Conservation (phyloP, 2,888 invertebrate species). For the Hemaris fuciformis region DNA sequence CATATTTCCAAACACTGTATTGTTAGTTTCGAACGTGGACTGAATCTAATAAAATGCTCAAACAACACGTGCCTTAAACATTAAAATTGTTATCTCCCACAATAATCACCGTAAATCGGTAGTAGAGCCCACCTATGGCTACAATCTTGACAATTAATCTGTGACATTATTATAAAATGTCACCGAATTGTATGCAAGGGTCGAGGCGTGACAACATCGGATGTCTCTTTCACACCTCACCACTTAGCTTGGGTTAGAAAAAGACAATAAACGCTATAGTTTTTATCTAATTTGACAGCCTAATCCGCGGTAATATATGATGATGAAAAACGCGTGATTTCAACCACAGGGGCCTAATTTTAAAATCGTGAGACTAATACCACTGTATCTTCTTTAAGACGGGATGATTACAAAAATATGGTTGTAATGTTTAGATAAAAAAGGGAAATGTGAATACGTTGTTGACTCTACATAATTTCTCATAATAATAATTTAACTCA, state of each 20-base stretch:
- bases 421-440: neutral
- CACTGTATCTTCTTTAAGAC: neutral
- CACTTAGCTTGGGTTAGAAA: neutral
- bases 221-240: neutral
- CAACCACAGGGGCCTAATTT: constrained; percentile 30
- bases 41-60: no score
- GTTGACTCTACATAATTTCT: no score
- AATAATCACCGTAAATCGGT: constrained; percentile 46
- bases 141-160: constrained; percentile 65
- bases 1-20: no score
- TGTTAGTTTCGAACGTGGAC: no score
- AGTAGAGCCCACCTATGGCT: constrained; percentile 62
- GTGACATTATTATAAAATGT: constrained; percentile 35
- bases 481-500: no score
- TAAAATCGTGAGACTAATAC: constrained; percentile 41
- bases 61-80: constrained; percentile 21
- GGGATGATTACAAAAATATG: neutral
- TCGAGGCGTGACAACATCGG: neutral
- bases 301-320: constrained; percentile 1
- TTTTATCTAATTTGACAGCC: neutral
- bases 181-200: neutral
- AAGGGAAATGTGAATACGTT: neutral
- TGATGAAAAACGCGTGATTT: constrained; percentile 18
- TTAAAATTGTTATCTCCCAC: constrained; percentile 39
- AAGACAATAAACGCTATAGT: neutral